Evolutionary conservation across 2,888 invertebrate species (phyloP).

Genomic region (Gibbula magus): DNA sequence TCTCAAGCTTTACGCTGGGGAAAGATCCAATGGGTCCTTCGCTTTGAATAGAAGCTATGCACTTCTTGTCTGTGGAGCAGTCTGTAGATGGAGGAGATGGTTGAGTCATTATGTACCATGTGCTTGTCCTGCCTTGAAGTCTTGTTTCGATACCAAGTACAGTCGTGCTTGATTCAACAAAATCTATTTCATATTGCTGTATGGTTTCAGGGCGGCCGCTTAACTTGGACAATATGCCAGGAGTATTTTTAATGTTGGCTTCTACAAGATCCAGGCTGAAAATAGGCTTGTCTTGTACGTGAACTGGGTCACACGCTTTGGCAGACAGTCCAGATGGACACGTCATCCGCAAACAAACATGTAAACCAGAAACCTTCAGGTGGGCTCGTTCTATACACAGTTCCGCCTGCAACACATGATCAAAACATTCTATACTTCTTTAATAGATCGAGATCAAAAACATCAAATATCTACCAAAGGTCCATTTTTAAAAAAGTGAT

Average conservation of each 20-base stretch:
- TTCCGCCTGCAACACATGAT: neutral
- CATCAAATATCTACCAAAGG: too few species aligned
- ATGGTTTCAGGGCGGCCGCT: neutral
- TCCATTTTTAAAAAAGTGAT: too few species aligned
- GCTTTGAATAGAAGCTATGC: neutral
- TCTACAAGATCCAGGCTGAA: neutral
- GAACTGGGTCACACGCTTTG: neutral
- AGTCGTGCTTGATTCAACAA: neutral
- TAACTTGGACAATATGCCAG: neutral
- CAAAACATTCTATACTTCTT: too few species aligned
- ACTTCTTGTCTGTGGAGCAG: constrained; percentile 16
- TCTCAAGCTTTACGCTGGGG: neutral
- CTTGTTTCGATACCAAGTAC: neutral
- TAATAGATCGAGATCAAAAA: too few species aligned
- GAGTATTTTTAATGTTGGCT: neutral
- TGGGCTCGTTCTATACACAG: neutral
- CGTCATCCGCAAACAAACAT: neutral
- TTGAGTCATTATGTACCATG: constrained; percentile 26
- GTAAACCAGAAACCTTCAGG: too few species aligned
- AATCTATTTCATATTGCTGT: constrained; percentile 9
- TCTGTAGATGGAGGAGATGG: neutral
- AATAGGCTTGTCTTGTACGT: neutral
- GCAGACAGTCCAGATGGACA: neutral
- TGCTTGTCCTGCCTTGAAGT: neutral
- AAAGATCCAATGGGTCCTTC: constrained; percentile 5